Base-by-base conservation (phyloP, 2,888 invertebrate genomes). In the Epiperipatus broadwayi region DNA sequence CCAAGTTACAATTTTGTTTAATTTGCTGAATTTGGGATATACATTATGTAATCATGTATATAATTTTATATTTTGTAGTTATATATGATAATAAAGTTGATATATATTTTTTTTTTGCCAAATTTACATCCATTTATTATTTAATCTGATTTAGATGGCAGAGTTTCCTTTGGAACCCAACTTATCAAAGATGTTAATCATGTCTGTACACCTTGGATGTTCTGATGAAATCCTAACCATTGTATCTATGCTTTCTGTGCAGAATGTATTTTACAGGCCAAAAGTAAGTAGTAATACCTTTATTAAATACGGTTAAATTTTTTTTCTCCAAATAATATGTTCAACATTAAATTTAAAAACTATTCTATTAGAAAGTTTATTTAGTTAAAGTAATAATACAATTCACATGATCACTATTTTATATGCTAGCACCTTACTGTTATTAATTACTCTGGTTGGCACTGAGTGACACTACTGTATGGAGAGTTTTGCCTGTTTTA, bases 121-220 rank as follows among this genome's bases (percentile, higher is more conserved):
- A 25, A 18, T 21, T 39, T 8, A 20, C 8, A 28, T 34, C 10
- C 10, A 14, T 19, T 37, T 16, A 30, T 41, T 34, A 21, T 33
- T 40, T 41, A 56, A n/a, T n/a, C n/a, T n/a, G n/a, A n/a, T 61
- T n/a, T 62, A 78, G 74, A 97, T 97, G 97, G 95, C 97, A 0
- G 97, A 99, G 61, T 99, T 99, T 58, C 97, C 97, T 0, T 62
- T 99, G 38, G 97, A 99, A 55, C 97, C 97, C 0, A 91, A 89
- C 60, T 67, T 97, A 18, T 85, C 91, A 0, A 99, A 99, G 68
- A 87, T 99, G 73, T 66, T 99, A 3, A 97, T 99, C 42, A 95
- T 95, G 93, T 93, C 93, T 0, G 95, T 97, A 1, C 85, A 95
- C 16, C 65, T 93, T 31, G 83, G 84, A 49, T 99, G 97, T 54